phyloP scores from a whole-genome alignment of 2,888 invertebrate species.

The Dione juno region DNA sequence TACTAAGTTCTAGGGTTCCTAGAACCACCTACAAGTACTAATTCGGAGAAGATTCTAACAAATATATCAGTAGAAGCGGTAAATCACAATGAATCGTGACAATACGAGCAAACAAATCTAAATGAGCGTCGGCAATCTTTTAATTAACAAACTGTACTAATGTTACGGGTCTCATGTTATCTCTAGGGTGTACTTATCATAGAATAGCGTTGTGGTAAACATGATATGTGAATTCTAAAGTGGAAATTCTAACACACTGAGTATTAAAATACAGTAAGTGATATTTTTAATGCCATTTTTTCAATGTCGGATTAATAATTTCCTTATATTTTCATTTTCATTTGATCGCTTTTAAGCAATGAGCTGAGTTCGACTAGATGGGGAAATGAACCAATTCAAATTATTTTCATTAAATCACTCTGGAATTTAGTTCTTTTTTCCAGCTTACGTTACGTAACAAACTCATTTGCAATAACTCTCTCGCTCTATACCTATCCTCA shows the following conservation, averaged over 20 bases:
- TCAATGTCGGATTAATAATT: no score
- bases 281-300: no score
- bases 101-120: conserved; percentile 56
- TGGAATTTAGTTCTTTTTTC: no score
- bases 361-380: no score
- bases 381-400: no score
- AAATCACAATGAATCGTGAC: conserved; percentile 58
- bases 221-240: background rate
- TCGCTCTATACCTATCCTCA: no score
- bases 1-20: background rate
- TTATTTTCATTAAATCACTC: no score
- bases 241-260: background rate
- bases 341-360: no score
- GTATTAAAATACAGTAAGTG: no score
- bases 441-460: no score
- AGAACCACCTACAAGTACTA: background rate
- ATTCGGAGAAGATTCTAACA: background rate
- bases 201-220: conserved; percentile 7
- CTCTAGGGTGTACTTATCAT: conserved; percentile 54
- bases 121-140: conserved; percentile 61
- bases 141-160: conserved; percentile 63
- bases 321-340: no score
- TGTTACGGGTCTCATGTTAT: conserved; percentile 58
- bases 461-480: no score
- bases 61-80: conserved; percentile 18